phyloP scores from a whole-genome alignment of 2,113 vertebrate genomes.

The Salvelinus namaycush region DNA sequence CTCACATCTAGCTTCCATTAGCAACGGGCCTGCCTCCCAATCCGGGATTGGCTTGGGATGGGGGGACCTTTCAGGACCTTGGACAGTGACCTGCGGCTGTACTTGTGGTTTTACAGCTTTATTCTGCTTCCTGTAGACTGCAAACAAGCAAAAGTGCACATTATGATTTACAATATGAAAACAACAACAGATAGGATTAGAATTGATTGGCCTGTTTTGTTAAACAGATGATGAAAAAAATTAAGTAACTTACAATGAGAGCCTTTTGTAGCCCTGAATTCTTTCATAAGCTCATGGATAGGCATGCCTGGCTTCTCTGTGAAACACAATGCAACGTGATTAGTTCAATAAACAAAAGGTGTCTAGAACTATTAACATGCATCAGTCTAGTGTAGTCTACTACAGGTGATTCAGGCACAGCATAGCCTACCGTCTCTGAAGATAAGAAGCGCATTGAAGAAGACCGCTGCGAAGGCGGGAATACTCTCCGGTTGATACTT shows the following conservation, averaged over 20 bases:
- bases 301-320: not conserved
- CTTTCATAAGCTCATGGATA: not conserved
- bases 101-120: not conserved
- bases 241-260: constrained; percentile 1
- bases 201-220: no score
- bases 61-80: not conserved
- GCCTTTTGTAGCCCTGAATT: not conserved
- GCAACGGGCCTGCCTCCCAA: not conserved
- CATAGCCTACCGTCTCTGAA: constrained; percentile 70
- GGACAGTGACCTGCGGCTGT: not conserved
- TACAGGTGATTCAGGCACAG: no score
- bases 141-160: not conserved
- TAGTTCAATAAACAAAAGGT: not conserved
- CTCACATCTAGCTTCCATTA: constrained; percentile 1
- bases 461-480: constrained; percentile 60
- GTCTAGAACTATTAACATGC: not conserved
- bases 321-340: not conserved
- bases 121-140: not conserved
- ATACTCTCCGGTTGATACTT: constrained; percentile 58
- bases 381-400: no score
- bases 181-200: no score
- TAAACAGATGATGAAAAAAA: not conserved
- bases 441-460: constrained; percentile 66
- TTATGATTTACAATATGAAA: no score
- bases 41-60: not conserved